These are phyloP conservation scores for Chaenocephalus aceratus DNA, from an alignment of 2,113 vertebrate species.

Conservation along the genomic window DNA sequence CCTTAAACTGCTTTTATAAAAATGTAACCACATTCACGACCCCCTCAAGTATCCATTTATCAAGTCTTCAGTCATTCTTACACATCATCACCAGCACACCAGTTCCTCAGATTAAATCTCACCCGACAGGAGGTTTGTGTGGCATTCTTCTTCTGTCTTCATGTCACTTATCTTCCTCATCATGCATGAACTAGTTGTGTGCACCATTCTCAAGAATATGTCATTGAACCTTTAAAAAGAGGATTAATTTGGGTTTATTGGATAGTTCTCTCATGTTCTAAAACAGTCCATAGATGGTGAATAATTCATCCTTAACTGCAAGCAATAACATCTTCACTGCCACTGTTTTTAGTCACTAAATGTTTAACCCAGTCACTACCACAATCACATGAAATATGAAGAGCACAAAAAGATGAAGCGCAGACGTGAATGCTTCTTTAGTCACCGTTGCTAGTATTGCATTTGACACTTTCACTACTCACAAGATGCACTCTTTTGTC, in stretches of 20 bases:
- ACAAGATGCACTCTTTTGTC: constrained; percentile 70
- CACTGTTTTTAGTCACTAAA: constrained; percentile 52
- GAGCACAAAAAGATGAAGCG: background rate
- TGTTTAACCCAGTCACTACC: constrained; percentile 46
- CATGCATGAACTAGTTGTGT: constrained; percentile 42
- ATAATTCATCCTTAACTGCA: background rate
- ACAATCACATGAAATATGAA: constrained; percentile 19
- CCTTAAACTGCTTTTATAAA: constrained; percentile 9
- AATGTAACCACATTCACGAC: background rate
- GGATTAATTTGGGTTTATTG: background rate
- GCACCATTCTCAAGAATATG: background rate
- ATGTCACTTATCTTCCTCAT: constrained; percentile 50
- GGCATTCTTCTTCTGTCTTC: constrained; percentile 52
- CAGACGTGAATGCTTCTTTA: background rate
- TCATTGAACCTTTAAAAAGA: background rate
- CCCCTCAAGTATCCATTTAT: constrained; percentile 34
- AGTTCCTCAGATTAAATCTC: constrained; percentile 32
- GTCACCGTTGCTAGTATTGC: constrained; percentile 3
- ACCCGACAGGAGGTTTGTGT: constrained; percentile 37
- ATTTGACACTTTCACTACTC: constrained; percentile 64
- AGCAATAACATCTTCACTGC: constrained; percentile 35
- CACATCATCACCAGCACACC: constrained; percentile 44
- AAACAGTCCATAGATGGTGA: background rate
- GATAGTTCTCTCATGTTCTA: background rate
- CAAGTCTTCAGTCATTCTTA: constrained; percentile 49